Evolutionary conservation across 37 sponge, comb jelly and placozoan genomes (phyloP).

Genomic region (Chondrosia reniformis): DNA sequence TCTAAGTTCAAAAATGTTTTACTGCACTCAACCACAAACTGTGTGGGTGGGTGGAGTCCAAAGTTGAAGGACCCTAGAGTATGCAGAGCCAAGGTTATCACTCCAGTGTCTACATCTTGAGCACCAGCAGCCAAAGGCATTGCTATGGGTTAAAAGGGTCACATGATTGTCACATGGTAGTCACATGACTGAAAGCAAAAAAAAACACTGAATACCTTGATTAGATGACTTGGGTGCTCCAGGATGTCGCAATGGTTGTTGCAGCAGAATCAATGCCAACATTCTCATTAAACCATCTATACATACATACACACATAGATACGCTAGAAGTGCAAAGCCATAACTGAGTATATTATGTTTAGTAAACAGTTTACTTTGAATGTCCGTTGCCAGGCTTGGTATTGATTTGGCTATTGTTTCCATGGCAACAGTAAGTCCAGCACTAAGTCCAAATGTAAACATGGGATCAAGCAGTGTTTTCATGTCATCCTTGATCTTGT

Average conservation of each 20-base stretch:
- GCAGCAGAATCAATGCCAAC: constrained; percentile 67
- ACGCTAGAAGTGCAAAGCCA: not conserved
- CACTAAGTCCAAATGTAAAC: constrained; percentile 61
- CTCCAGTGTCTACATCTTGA: constrained; percentile 50
- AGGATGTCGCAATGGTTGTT: constrained; percentile 56
- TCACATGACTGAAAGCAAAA: not conserved
- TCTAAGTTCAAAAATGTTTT: constrained; percentile 64
- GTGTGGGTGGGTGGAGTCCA: constrained; percentile 63
- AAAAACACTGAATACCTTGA: not conserved
- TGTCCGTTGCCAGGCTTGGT: constrained; percentile 49
- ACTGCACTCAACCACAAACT: constrained; percentile 81
- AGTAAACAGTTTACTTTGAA: constrained; percentile 51
- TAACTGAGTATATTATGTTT: not conserved
- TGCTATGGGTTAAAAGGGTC: not conserved
- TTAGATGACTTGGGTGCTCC: constrained; percentile 59
- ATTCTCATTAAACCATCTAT: constrained; percentile 79
- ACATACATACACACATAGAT: not conserved
- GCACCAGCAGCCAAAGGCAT: constrained; percentile 13
- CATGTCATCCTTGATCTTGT: constrained; percentile 45
- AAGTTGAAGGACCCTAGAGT: constrained; percentile 83
- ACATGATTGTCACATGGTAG: not conserved
- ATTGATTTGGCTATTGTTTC: constrained; percentile 52
- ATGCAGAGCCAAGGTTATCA: constrained; percentile 67
- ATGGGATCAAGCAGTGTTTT: constrained; percentile 61
- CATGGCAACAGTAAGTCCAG: constrained; percentile 59